Percentiles rank a stretch among this genome's conserved stretches.
phyloP scores from a whole-genome alignment of 23 tunicate genomes.

The Diplosoma virens region DNA sequence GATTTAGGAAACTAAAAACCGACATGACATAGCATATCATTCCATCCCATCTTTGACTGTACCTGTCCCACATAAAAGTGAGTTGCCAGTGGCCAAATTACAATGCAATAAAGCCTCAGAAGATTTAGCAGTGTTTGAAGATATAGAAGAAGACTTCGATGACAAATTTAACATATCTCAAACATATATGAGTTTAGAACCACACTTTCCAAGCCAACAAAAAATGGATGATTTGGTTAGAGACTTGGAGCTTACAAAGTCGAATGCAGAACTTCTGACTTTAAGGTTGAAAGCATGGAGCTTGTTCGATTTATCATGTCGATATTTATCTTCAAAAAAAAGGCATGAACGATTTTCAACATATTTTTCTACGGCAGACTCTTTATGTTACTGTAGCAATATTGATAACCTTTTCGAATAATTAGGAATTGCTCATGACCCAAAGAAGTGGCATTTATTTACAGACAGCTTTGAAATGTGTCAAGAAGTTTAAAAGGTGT shows the following conservation, averaged over 20 bases:
- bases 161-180: slow-evolving; percentile 15
- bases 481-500: neutral
- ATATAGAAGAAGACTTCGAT: slow-evolving; percentile 8
- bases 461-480: neutral
- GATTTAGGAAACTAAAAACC: no score
- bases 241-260: slow-evolving; percentile 11
- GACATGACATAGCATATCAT: no score
- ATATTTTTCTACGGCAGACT: neutral
- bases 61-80: slow-evolving; percentile 10
- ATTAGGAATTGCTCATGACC: neutral
- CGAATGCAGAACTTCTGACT: slow-evolving; percentile 17
- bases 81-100: neutral
- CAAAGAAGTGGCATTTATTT: neutral
- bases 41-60: neutral
- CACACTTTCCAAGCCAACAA: slow-evolving; percentile 9
- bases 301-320: slow-evolving; percentile 2
- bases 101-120: neutral
- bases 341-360: slow-evolving; percentile 10
- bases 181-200: neutral
- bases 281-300: slow-evolving; percentile 10
- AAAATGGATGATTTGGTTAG: no score
- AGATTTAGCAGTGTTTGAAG: neutral
- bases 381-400: neutral
- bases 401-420: neutral
- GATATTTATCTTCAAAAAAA: slow-evolving; percentile 1